phyloP scores from a whole-genome alignment of 2,113 vertebrate species.

The Coturnix japonica region DNA sequence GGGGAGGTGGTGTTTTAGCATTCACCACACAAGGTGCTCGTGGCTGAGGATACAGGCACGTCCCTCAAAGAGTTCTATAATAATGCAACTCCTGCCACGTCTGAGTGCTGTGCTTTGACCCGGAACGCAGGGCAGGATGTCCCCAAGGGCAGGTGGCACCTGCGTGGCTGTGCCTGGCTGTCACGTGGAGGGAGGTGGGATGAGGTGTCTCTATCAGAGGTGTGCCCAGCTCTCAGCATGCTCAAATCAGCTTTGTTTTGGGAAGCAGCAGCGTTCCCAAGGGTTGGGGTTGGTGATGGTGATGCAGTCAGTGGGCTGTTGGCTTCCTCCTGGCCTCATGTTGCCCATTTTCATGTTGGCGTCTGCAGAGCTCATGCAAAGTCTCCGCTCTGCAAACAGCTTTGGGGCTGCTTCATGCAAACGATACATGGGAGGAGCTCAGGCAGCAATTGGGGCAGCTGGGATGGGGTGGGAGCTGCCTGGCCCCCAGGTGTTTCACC shows the following conservation, averaged over 20 bases:
- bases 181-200: background rate
- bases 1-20: background rate
- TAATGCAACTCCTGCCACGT: fast-evolving
- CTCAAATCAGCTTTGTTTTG: fast-evolving
- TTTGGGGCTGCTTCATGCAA: background rate
- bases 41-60: fast-evolving
- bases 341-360: fast-evolving
- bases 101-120: conserved; percentile 14
- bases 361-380: background rate
- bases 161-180: conserved; percentile 7
- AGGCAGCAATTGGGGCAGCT: fast-evolving
- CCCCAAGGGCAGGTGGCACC: background rate
- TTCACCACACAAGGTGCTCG: background rate
- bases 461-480: background rate
- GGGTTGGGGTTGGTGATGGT: background rate
- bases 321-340: background rate
- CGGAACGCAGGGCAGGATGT: fast-evolving
- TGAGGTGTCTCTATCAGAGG: background rate
- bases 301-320: fast-evolving
- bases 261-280: background rate
- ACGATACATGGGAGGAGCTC: fast-evolving
- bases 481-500: background rate
- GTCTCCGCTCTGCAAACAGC: fast-evolving
- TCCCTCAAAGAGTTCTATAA: background rate
- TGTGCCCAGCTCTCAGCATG: background rate